Evolutionary conservation across 2,113 vertebrate genomes (phyloP).

Genomic region (Neogale vison): DNA sequence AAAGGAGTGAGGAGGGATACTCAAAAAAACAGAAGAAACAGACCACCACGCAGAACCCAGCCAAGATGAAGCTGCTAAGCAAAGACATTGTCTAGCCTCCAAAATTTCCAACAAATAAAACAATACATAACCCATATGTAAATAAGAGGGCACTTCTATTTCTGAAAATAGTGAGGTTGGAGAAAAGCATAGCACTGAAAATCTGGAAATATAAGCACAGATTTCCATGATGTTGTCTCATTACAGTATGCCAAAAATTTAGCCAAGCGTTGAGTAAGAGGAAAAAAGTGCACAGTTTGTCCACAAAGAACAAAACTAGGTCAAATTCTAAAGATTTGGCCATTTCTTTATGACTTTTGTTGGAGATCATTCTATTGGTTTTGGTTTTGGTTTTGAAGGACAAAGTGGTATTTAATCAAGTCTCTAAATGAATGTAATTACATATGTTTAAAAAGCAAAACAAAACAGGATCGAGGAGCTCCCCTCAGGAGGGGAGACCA

Average conservation of each 20-base stretch:
- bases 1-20: slow-evolving; percentile 1
- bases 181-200: slow-evolving; percentile 66
- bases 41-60: slow-evolving; percentile 57
- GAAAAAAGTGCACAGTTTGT: background rate
- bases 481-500: too few relatives aligned
- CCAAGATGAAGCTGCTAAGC: slow-evolving; percentile 25
- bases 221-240: slow-evolving; percentile 18
- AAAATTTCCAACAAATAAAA: slow-evolving; percentile 60
- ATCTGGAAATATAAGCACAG: background rate
- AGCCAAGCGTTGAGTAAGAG: slow-evolving; percentile 23
- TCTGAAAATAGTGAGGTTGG: slow-evolving; percentile 21
- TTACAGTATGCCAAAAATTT: background rate
- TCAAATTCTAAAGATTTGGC: slow-evolving; percentile 47
- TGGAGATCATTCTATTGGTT: background rate
- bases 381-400: slow-evolving; percentile 62
- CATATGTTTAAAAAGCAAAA: background rate
- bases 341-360: slow-evolving; percentile 42
- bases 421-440: slow-evolving; percentile 47
- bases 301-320: slow-evolving; percentile 57
- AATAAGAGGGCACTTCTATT: slow-evolving; percentile 34
- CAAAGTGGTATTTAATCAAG: background rate
- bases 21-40: slow-evolving; percentile 63
- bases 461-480: background rate
- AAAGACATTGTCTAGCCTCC: slow-evolving; percentile 9
- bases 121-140: background rate